phyloP scores from a whole-genome alignment of 2,888 invertebrate species.

The Eremobia ochroleuca region DNA sequence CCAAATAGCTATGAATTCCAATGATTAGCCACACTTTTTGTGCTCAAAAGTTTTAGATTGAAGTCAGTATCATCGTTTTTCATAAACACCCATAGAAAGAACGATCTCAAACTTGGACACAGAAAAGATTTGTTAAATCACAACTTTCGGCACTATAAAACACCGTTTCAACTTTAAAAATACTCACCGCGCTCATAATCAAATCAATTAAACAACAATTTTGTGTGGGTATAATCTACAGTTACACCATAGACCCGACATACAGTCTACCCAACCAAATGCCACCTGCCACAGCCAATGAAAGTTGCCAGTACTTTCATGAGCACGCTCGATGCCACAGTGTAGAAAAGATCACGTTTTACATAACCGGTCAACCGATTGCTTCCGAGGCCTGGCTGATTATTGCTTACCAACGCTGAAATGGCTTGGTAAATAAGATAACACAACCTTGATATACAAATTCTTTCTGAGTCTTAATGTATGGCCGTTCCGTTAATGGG shows the following conservation, averaged over 20 bases:
- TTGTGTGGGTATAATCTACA: slow-evolving; percentile 25
- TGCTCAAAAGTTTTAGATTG: background rate
- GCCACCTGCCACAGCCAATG: slow-evolving; percentile 46
- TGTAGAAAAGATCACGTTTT: slow-evolving; percentile 52
- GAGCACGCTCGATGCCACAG: slow-evolving; percentile 31
- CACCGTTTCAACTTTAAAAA: slow-evolving; percentile 6
- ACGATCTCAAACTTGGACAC: background rate
- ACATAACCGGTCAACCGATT: slow-evolving; percentile 52
- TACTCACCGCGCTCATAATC: slow-evolving; percentile 4
- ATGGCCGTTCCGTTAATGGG: slow-evolving; percentile 29
- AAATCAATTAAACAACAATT: slow-evolving; percentile 24
- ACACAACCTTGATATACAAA: slow-evolving; percentile 32
- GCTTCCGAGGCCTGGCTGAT: slow-evolving; percentile 32
- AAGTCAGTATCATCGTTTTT: background rate
- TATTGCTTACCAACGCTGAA: slow-evolving; percentile 28
- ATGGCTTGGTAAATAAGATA: slow-evolving; percentile 29
- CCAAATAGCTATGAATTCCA: background rate
- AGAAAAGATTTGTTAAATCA: background rate
- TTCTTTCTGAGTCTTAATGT: slow-evolving; percentile 20
- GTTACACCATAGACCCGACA: slow-evolving; percentile 46
- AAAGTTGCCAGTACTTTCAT: slow-evolving; percentile 59
- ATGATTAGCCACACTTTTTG: background rate
- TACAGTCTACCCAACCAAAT: slow-evolving; percentile 47
- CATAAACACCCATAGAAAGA: too few species aligned
- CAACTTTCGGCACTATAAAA: background rate